Evolutionary conservation across 2,888 invertebrate species (phyloP), one percentile per base, ranked within the genome.

Genomic region (Terebella lapidaria): DNA sequence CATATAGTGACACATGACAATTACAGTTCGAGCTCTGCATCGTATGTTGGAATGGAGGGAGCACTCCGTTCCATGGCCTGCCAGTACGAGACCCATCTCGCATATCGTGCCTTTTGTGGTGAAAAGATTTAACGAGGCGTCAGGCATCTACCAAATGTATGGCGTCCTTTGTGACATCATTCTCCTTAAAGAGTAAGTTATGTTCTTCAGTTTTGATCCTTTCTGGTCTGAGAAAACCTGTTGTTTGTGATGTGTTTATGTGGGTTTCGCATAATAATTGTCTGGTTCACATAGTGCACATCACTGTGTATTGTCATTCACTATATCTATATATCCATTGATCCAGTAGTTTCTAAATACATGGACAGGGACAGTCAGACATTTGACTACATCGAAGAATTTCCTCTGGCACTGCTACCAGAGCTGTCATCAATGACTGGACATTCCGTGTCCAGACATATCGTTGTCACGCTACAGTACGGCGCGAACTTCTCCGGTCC

Each of bases 81-180:
- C 75, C 5, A 59, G 57, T 3, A 66, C 61, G 0, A 59, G 69
- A 10, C 71, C 72, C 2, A 60, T 71, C 15, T 65, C 67, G 2
- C 72, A 79, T 51, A 71, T 83, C 10, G 57, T 80, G 27, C 73
- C 73, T 55, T 60, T 65, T 26, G 66, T 83, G 3, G 60, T 82
- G n/a, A 77, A 75, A 58, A 66, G 83, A 51, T 70, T 82, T 30
- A 83, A 83, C 65, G 82, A 83, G 63, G 82, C 77, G 0, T 80
- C 82, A 1, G 82, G 80, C 3, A 70, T 73, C 20, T 82, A 82
- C 67, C 82, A 82, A 70, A 82, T 82, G 82, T 81, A 81, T 66
- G 71, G 74, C 26, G 68, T 76, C 18, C 71, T 83, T 4, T 77
- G 74, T 20, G 83, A 83, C 62, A 67, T 83, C 58, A 70, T 79